Evolutionary conservation across 2,888 invertebrate species (phyloP), one percentile per base, ranked within the genome.

Genomic region (Smittia sp.): DNA sequence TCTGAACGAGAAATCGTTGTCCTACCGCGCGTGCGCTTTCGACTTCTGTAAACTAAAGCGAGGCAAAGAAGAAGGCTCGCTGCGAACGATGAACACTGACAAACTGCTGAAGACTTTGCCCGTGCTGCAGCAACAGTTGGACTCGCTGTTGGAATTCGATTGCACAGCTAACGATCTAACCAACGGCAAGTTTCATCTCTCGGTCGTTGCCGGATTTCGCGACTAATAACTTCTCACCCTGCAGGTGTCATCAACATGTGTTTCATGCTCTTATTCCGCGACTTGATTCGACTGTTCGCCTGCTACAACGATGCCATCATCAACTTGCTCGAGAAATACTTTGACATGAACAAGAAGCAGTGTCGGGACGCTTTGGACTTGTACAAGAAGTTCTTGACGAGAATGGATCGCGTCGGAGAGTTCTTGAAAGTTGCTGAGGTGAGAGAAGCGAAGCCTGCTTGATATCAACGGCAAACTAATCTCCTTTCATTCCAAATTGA

Each of bases 11-110:
- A 99, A 99, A 85, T 97, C 98, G 70, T 87, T 96, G 77, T 97
- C 98, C 11, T 99, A 99, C 86, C 90, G 99, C 83, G 92, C 94
- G 75, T 98, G 98, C 80, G 99, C 99, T 77, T 99, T 98, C 83
- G 99, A 99, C 84, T 99, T 99, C 86, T 99, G 99, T 87, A 99
- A 99, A 89, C 96, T 98, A 73, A 99, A 98, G 84, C 87, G 99
- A 81, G 98, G 99, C 77, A 96, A 98, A 83, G 98, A 98, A 79
- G 98, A 98, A 83, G 98, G 98, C 39, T 91, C 96, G 75, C 85
- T 99, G 76, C 88, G 98, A 76, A 96, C 95, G 80, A 98, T 99
- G 98, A 93, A 93, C 80, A 91, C 96, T 39, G 98, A 99, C 82
- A 97, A 98, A 85, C 85, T 99, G 76, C 85, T 99, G 78, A 98